Conservation (phyloP, 1,140 invertebrate species). For the Pomacea maculata region DNA sequence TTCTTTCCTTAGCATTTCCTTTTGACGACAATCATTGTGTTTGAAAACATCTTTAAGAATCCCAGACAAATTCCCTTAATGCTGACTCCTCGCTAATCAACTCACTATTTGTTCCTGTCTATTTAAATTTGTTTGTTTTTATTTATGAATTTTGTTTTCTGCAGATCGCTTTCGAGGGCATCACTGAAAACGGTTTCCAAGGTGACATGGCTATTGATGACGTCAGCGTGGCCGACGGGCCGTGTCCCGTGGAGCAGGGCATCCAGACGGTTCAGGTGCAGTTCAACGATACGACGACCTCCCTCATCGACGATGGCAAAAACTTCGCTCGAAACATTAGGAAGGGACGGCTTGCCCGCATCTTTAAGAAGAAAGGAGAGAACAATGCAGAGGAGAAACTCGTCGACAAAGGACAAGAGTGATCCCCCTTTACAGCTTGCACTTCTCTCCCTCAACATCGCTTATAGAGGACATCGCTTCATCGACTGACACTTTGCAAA, state of each 20-base stretch:
- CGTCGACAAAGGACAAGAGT: neutral
- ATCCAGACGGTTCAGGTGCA: constrained; percentile 24
- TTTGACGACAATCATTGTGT: neutral
- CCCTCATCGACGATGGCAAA: constrained; percentile 16
- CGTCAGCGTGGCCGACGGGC: constrained; percentile 68
- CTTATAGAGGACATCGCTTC: neutral
- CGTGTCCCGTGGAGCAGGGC: constrained; percentile 27
- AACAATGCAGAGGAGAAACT: too few species aligned
- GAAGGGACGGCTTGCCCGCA: constrained; percentile 8
- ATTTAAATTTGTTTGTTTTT: neutral
- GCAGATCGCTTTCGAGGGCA: constrained; percentile 75
- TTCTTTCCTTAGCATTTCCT: neutral
- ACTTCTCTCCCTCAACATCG: neutral
- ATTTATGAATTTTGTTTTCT: constrained; percentile 29
- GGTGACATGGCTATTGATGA: constrained; percentile 81
- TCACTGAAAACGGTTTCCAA: constrained; percentile 72
- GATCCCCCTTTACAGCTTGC: neutral
- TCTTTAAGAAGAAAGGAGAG: neutral
- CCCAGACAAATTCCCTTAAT: neutral
- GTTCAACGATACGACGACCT: constrained; percentile 22
- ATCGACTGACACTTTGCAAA: neutral
- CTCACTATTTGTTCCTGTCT: neutral
- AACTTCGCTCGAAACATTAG: constrained; percentile 23
- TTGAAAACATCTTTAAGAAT: neutral
- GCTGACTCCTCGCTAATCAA: neutral